Evolutionary conservation across 2,797 vertebrate species (phyloP).

Genomic region (Chiroxiphia lanceolata): DNA sequence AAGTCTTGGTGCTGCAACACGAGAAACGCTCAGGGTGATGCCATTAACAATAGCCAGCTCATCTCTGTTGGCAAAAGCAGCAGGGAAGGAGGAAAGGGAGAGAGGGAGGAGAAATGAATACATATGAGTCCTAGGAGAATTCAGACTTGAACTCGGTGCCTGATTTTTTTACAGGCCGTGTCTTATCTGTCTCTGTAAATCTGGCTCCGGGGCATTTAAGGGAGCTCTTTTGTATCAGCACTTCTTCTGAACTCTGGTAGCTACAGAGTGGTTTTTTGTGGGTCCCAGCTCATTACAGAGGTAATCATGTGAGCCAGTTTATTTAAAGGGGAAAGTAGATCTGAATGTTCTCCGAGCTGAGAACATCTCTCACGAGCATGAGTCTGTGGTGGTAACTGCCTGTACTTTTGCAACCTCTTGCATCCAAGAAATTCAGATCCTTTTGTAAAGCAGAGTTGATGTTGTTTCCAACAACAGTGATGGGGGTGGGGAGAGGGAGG

Average conservation of each 20-base stretch:
- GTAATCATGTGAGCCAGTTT: not conserved
- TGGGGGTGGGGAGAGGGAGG: fast-evolving
- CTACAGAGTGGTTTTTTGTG: not conserved
- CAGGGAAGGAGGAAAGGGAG: not conserved
- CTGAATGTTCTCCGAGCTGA: slow-evolving; percentile 16
- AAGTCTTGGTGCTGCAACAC: not conserved
- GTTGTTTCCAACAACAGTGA: not conserved
- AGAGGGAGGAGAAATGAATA: slow-evolving; percentile 22
- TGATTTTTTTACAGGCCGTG: not conserved
- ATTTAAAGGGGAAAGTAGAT: slow-evolving; percentile 2
- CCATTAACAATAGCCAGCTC: slow-evolving; percentile 42
- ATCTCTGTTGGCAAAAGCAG: slow-evolving; percentile 31
- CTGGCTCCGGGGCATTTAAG: not conserved
- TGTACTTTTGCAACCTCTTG: not conserved
- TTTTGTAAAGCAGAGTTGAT: not conserved
- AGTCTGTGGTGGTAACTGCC: not conserved
- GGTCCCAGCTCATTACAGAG: slow-evolving; percentile 27
- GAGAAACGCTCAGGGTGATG: slow-evolving; percentile 15
- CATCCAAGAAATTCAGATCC: not conserved
- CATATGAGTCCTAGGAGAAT: slow-evolving; percentile 15
- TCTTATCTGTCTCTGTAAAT: slow-evolving; percentile 29
- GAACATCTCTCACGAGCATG: not conserved
- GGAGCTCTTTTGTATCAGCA: not conserved
- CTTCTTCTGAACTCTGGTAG: not conserved
- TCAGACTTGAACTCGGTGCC: not conserved